Evolutionary conservation across 2,113 vertebrate species (phyloP).

Genomic region (Tetrao urogallus): DNA sequence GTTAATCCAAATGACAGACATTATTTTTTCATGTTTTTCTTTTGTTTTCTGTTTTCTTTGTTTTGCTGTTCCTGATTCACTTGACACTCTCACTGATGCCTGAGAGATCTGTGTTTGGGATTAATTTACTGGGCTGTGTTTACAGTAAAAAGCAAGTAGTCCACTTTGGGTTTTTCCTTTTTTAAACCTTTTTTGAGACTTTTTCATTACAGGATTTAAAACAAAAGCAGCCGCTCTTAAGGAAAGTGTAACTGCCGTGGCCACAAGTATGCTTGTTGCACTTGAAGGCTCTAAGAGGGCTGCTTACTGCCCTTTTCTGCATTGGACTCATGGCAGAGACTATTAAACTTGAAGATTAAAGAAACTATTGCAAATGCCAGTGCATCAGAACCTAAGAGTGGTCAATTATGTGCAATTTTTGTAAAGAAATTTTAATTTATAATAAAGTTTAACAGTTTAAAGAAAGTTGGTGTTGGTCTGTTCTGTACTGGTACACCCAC

Average conservation of each 20-base stretch:
- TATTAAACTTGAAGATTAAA: constrained; percentile 87
- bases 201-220: constrained; percentile 87
- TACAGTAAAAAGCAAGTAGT: constrained; percentile 82
- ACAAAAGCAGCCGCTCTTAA: constrained; percentile 84
- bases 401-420: constrained; percentile 92
- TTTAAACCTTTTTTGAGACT: constrained; percentile 81
- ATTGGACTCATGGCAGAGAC: constrained; percentile 89
- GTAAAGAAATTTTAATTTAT: constrained; percentile 89
- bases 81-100: constrained; percentile 83
- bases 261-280: constrained; percentile 84
- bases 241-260: constrained; percentile 83
- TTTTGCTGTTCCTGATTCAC: constrained; percentile 84
- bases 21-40: constrained; percentile 82
- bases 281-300: constrained; percentile 86
- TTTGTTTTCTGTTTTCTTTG: constrained; percentile 80
- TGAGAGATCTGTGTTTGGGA: constrained; percentile 82
- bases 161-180: constrained; percentile 76
- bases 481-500: constrained; percentile 79
- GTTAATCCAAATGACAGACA: constrained; percentile 90
- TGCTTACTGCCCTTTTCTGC: constrained; percentile 78
- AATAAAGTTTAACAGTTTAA: constrained; percentile 92
- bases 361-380: constrained; percentile 85
- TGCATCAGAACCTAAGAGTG: constrained; percentile 87
- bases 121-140: constrained; percentile 82
- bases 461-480: constrained; percentile 80